Evolutionary conservation across 2,797 vertebrate species (phyloP).

Genomic region (Varecia variegata): DNA sequence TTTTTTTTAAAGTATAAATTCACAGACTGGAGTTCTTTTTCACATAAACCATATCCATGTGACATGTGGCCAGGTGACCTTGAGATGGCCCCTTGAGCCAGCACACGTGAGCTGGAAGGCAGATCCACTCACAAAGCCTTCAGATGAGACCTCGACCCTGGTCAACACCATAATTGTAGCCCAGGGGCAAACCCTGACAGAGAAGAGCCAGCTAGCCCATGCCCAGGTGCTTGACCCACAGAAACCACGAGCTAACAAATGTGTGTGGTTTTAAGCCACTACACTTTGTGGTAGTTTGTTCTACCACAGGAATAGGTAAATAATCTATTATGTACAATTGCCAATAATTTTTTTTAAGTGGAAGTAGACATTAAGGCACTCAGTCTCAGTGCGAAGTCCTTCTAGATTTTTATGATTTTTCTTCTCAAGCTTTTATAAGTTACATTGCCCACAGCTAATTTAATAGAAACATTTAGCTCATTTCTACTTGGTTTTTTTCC

Average conservation of each 20-base stretch:
- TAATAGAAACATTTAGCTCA: neutral
- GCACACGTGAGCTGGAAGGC: neutral
- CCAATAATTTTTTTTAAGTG: neutral
- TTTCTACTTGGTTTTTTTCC: neutral
- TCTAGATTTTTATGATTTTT: neutral
- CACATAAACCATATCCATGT: neutral
- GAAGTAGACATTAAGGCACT: neutral
- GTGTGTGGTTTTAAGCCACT: neutral
- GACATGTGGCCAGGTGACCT: too few species aligned
- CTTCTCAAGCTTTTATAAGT: neutral
- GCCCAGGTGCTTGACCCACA: neutral
- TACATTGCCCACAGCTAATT: neutral
- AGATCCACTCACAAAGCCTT: neutral
- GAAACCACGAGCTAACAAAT: neutral
- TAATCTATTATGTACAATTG: too few species aligned
- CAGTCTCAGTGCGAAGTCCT: neutral
- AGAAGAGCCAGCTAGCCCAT: neutral
- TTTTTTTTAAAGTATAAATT: neutral
- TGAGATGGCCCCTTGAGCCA: neutral
- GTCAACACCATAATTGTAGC: accelerated
- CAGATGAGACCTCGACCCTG: neutral
- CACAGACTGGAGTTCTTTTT: neutral
- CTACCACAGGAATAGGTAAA: neutral
- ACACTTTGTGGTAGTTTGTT: neutral
- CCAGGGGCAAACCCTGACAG: too few species aligned